Evolutionary conservation across 2,113 vertebrate species (phyloP).

Genomic region (Channa maculata): DNA sequence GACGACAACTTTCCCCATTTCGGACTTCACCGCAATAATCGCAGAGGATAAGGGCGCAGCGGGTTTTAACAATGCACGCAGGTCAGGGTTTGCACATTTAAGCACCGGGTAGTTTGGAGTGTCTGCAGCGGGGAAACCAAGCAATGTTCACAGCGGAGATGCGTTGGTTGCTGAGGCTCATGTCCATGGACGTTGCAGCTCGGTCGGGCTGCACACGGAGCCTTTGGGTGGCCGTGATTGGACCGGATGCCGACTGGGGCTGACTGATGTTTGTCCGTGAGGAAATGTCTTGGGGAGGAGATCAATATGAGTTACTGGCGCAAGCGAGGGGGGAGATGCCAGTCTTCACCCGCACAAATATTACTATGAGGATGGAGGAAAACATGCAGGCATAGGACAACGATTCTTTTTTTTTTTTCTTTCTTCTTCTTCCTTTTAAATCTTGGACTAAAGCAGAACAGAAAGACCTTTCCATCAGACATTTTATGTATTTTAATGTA

Average conservation of each 20-base stretch:
- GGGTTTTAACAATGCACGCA: conserved; percentile 45
- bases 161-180: conserved; percentile 59
- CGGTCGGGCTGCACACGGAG: conserved; percentile 64
- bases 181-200: conserved; percentile 68
- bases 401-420: not conserved
- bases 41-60: conserved; percentile 1
- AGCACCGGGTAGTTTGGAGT: conserved; percentile 19
- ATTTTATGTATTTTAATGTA: not conserved
- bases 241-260: conserved; percentile 81
- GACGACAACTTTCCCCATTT: conserved; percentile 77
- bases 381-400: not conserved
- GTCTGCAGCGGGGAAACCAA: conserved; percentile 30
- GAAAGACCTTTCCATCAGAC: not conserved
- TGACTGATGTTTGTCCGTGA: conserved; percentile 69
- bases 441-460: conserved; percentile 24
- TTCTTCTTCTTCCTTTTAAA: not conserved
- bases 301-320: conserved; percentile 65
- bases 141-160: conserved; percentile 71
- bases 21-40: conserved; percentile 32
- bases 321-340: conserved; percentile 31
- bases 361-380: conserved; percentile 36
- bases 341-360: conserved; percentile 34
- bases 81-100: conserved; percentile 30
- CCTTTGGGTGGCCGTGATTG: conserved; percentile 70
- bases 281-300: conserved; percentile 63